Percentiles rank a stretch among this genome's conserved stretches.
These are phyloP conservation scores for Trichechus manatus DNA, from an alignment of 2,113 vertebrate species.

Conservation along the genomic window DNA sequence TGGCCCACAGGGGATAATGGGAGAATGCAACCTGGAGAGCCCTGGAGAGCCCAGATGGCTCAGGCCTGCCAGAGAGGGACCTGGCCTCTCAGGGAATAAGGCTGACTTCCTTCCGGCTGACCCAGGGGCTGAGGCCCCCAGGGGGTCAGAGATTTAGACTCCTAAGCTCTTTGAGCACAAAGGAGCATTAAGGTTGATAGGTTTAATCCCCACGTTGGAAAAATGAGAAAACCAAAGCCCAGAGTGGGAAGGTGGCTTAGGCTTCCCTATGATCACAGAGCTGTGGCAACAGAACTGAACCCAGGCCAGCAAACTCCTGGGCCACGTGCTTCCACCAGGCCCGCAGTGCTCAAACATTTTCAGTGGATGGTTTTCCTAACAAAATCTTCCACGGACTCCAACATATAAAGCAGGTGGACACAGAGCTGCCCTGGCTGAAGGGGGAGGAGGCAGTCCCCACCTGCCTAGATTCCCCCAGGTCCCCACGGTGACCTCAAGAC, in stretches of 20 bases:
- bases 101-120: background rate
- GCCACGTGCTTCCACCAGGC: accelerated
- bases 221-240: background rate
- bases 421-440: background rate
- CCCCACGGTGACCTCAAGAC: background rate
- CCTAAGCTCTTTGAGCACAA: background rate
- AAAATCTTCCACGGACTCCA: background rate
- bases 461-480: background rate
- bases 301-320: background rate
- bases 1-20: background rate
- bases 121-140: background rate
- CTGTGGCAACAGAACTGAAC: accelerated
- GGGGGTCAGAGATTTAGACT: background rate
- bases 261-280: background rate
- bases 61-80: background rate
- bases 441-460: background rate
- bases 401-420: background rate
- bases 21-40: background rate
- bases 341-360: background rate
- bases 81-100: background rate
- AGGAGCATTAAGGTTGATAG: background rate
- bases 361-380: background rate
- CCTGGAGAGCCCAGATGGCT: background rate
- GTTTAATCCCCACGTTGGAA: background rate
- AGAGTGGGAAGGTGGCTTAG: background rate